Percentiles rank a stretch among this genome's conserved stretches.
Conservation (phyloP, 2,888 invertebrate species). For the Caenorhabditis sp. region DNA sequence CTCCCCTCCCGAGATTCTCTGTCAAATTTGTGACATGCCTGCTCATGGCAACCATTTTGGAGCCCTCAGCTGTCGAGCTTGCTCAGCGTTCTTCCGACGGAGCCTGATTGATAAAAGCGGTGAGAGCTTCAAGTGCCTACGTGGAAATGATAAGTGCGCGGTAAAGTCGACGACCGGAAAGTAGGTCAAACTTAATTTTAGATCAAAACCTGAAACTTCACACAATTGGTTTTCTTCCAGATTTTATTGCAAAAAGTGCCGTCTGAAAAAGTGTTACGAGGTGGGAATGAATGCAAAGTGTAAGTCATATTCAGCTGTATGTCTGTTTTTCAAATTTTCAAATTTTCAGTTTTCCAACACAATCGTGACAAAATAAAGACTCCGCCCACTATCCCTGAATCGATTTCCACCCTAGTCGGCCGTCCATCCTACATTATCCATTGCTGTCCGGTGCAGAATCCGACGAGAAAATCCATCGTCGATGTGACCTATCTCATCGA, state of each 20-base stretch:
- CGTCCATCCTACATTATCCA: constrained; percentile 44
- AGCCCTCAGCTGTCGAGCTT: constrained; percentile 34
- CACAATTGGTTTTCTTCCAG: not conserved
- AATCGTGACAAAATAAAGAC: constrained; percentile 43
- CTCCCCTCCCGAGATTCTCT: constrained; percentile 3
- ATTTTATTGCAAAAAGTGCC: constrained; percentile 44
- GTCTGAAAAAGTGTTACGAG: constrained; percentile 24
- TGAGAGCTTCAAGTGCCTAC: constrained; percentile 27
- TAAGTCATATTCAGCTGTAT: not conserved
- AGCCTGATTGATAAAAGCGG: constrained; percentile 25
- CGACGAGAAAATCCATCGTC: constrained; percentile 6
- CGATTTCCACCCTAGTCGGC: constrained; percentile 40
- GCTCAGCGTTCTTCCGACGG: constrained; percentile 35
- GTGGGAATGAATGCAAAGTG: constrained; percentile 40
- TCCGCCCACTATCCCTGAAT: not conserved
- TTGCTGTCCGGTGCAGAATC: constrained; percentile 2
- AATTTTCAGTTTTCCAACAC: constrained; percentile 45
- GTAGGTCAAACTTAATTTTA: constrained; percentile 8
- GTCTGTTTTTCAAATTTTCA: not conserved
- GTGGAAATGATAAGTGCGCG: constrained; percentile 25
- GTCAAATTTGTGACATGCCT: constrained; percentile 27
- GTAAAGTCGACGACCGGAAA: constrained; percentile 10
- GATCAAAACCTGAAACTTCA: not conserved
- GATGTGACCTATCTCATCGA: constrained; percentile 39
- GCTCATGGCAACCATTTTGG: constrained; percentile 46